phyloP scores from a whole-genome alignment of 2,797 vertebrate genomes.

The Propithecus perrieri region DNA sequence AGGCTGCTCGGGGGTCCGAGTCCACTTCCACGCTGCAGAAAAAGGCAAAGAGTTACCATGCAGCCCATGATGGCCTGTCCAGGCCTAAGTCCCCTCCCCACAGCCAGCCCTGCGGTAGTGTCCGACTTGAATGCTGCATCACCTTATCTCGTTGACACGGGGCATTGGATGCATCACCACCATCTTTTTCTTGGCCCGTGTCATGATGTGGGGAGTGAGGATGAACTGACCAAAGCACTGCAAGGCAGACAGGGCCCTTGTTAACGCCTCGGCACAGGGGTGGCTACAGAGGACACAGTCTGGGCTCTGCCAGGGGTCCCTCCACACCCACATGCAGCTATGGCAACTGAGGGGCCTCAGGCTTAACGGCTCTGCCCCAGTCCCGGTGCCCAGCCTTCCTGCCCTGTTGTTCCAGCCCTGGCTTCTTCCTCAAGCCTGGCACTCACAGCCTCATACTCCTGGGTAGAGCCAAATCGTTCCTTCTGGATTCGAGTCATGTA shows the following conservation, averaged over 20 bases:
- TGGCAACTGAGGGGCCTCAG: background rate
- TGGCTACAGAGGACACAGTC: background rate
- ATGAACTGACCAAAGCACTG: constrained; percentile 98
- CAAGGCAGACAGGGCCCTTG: background rate
- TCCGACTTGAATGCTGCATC: rapidly evolving
- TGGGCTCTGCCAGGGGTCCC: background rate
- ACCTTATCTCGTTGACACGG: constrained; percentile 98
- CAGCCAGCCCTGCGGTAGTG: background rate
- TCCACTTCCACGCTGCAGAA: constrained; percentile 93
- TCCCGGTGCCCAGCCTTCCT: background rate
- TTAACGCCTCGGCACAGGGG: background rate
- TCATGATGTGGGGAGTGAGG: constrained; percentile 98
- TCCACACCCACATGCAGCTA: background rate
- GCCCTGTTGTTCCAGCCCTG: background rate
- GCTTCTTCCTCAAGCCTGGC: rapidly evolving
- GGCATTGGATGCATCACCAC: constrained; percentile 99
- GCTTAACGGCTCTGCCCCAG: background rate
- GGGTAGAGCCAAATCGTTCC: constrained; percentile 91
- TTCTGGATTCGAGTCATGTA: constrained; percentile 99
- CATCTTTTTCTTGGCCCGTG: constrained; percentile 97
- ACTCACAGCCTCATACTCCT: constrained; percentile 94
- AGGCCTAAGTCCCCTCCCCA: background rate
- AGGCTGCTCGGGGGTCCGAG: constrained; percentile 95
- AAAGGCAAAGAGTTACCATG: background rate
- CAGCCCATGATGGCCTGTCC: rapidly evolving